phyloP scores from a whole-genome alignment of 35 echinoderm and acorn worm species.

The Lytechinus pictus region DNA sequence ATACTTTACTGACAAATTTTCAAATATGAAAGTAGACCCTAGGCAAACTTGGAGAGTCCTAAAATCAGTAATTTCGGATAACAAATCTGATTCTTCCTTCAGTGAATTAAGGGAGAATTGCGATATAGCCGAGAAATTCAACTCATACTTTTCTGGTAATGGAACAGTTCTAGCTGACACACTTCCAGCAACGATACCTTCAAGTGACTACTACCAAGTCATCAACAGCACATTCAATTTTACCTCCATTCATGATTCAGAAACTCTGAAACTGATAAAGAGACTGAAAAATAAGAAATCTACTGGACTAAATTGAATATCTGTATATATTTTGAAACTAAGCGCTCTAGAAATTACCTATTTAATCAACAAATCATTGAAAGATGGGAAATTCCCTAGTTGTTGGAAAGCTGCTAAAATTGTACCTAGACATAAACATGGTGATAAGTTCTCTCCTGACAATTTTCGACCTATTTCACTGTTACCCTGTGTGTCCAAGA shows the following conservation, averaged over 20 bases:
- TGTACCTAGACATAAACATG: too few relatives aligned
- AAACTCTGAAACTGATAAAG: neutral
- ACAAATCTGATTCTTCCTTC: neutral
- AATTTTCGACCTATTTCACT: too few relatives aligned
- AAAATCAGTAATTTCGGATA: neutral
- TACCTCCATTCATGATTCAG: neutral
- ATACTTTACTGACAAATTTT: neutral
- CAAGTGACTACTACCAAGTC: neutral
- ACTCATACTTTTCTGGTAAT: neutral
- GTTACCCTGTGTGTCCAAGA: too few relatives aligned
- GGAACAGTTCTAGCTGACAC: neutral
- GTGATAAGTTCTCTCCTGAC: too few relatives aligned
- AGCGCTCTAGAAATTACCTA: neutral
- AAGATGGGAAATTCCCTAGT: too few relatives aligned
- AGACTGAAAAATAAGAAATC: constrained; percentile 13
- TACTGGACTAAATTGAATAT: neutral
- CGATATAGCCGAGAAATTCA: neutral
- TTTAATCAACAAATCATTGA: too few relatives aligned
- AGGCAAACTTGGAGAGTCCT: neutral
- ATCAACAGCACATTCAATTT: neutral
- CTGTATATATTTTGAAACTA: neutral
- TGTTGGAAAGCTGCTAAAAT: too few relatives aligned
- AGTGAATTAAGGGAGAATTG: neutral
- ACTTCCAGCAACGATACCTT: neutral
- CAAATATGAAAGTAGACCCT: neutral